These are phyloP conservation scores for Epicauta chinensis DNA, from an alignment of 1,140 invertebrate genomes.

Conservation along the genomic window DNA sequence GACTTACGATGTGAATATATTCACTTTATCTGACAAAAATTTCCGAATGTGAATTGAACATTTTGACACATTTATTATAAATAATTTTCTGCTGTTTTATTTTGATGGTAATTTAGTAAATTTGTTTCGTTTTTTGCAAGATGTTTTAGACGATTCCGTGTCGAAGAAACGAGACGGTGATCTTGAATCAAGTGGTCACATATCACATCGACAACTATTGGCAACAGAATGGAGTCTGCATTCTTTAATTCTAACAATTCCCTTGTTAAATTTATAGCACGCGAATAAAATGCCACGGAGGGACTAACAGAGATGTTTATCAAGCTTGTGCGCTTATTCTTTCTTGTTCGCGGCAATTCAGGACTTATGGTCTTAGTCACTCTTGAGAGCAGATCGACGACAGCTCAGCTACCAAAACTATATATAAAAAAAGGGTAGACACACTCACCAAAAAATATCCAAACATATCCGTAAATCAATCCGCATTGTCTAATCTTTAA, in stretches of 20 bases:
- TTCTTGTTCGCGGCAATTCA: conserved; percentile 16
- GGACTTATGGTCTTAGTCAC: conserved; percentile 16
- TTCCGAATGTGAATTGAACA: too few relatives aligned
- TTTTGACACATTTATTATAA: neutral
- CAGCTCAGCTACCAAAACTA: too few relatives aligned
- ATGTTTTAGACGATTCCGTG: too few relatives aligned
- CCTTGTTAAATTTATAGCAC: conserved; percentile 19
- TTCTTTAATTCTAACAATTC: conserved; percentile 20
- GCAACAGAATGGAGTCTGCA: conserved; percentile 19
- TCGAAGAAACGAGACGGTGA: neutral
- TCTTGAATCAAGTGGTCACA: conserved; percentile 13
- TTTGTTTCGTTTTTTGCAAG: neutral
- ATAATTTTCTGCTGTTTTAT: neutral
- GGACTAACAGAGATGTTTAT: conserved; percentile 18
- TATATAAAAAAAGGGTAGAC: neutral
- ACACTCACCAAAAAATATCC: neutral
- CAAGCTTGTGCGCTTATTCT: conserved; percentile 13
- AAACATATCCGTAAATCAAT: too few relatives aligned
- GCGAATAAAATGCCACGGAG: conserved; percentile 19
- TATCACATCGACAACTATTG: conserved; percentile 16
- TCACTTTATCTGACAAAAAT: too few relatives aligned
- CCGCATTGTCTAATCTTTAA: neutral
- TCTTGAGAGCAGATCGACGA: conserved; percentile 8
- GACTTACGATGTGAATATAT: neutral
- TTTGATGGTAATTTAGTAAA: neutral